Percentiles rank a stretch among this genome's conserved stretches.
These are phyloP conservation scores for Anser brachyrhynchus DNA, from an alignment of 2,113 vertebrate species.

Conservation along the genomic window DNA sequence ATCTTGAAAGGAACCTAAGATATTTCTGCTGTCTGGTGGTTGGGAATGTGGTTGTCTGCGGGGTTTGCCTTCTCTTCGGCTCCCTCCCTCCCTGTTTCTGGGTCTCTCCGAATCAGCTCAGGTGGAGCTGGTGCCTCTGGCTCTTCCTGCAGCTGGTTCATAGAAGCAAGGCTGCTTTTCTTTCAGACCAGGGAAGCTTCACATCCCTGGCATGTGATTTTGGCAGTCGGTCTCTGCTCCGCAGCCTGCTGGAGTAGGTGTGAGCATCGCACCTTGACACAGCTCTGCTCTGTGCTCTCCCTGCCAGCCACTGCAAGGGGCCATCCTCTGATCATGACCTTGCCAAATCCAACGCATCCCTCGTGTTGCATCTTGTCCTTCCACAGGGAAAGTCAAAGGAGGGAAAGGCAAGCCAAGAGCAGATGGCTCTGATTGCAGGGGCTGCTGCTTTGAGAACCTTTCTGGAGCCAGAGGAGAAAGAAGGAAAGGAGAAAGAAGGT, in stretches of 20 bases:
- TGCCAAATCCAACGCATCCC: neutral
- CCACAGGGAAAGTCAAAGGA: neutral
- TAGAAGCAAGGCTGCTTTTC: neutral
- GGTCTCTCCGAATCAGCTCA: neutral
- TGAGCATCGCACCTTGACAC: neutral
- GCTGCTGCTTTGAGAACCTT: neutral
- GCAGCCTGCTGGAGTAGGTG: neutral
- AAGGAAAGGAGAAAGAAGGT: no score
- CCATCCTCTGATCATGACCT: neutral
- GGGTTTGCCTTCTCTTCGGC: neutral
- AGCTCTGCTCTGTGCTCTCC: neutral
- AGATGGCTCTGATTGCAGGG: neutral
- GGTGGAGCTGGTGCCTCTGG: neutral
- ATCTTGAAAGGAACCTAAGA: fast-evolving
- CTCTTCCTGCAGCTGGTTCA: neutral
- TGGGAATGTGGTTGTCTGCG: neutral
- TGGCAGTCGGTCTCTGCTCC: neutral
- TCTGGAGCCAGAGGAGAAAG: neutral
- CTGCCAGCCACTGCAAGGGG: neutral
- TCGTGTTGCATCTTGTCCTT: neutral
- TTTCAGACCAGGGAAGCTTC: neutral
- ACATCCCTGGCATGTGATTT: neutral
- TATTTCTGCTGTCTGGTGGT: neutral
- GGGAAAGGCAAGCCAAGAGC: neutral
- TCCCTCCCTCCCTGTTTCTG: neutral